A percentile compares a stretch with the other conserved stretches of the same genome.
phyloP scores from a whole-genome alignment of 2,113 vertebrate species.

The Gambusia holbrooki region DNA sequence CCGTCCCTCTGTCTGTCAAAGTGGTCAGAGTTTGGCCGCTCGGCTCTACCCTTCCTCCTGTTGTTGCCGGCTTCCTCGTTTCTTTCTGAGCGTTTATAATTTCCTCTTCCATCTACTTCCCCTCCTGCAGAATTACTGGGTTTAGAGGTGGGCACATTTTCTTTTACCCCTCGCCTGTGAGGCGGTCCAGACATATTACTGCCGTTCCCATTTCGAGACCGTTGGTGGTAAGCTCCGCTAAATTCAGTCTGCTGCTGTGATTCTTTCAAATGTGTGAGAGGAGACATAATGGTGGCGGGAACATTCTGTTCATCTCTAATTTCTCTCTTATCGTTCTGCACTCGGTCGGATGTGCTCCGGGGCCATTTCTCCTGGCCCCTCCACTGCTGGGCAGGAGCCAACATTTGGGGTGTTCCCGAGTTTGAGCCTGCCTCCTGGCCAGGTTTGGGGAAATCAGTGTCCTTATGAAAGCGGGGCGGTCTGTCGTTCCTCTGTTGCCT shows the following conservation, averaged over 20 bases:
- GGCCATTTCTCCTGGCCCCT: slow-evolving; percentile 77
- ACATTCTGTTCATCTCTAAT: slow-evolving; percentile 48
- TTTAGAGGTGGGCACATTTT: slow-evolving; percentile 81
- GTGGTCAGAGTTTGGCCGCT: slow-evolving; percentile 83
- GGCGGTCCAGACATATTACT: slow-evolving; percentile 27
- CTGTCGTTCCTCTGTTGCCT: slow-evolving; percentile 88
- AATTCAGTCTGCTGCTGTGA: slow-evolving; percentile 67
- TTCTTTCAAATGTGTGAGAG: slow-evolving; percentile 85
- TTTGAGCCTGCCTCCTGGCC: slow-evolving; percentile 79
- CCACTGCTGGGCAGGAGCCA: slow-evolving; percentile 76
- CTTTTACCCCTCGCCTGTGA: slow-evolving; percentile 78
- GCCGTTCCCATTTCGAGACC: slow-evolving; percentile 65
- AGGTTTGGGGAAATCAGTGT: slow-evolving; percentile 86
- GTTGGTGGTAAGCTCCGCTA: slow-evolving; percentile 59
- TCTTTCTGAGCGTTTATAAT: slow-evolving; percentile 57
- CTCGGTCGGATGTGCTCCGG: slow-evolving; percentile 71
- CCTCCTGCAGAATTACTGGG: slow-evolving; percentile 66
- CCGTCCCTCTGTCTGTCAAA: slow-evolving; percentile 83
- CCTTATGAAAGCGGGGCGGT: slow-evolving; percentile 93
- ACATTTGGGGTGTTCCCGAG: slow-evolving; percentile 64
- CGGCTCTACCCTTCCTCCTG: slow-evolving; percentile 83
- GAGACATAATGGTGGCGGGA: slow-evolving; percentile 27
- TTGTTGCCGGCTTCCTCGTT: slow-evolving; percentile 81
- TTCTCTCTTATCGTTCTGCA: slow-evolving; percentile 77
- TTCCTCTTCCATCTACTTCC: slow-evolving; percentile 73